These are phyloP conservation scores for Scaptomyza parva DNA, from an alignment of 2,888 invertebrate species.

Conservation along the genomic window DNA sequence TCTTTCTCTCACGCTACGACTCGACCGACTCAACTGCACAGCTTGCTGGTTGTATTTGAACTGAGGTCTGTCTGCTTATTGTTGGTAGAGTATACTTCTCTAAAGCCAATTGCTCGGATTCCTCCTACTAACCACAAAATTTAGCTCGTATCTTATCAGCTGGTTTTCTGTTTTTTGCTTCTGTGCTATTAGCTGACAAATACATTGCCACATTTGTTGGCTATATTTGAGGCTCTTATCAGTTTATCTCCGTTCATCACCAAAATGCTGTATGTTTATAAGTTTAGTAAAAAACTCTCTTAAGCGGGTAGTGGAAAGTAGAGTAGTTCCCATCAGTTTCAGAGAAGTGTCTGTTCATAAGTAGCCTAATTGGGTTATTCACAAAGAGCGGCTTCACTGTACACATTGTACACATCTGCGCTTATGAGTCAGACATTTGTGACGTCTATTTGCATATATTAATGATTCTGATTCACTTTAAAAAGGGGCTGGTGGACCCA, in stretches of 20 bases:
- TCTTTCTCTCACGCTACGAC: not conserved
- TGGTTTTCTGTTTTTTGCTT: slow-evolving; percentile 7
- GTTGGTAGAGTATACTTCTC: not conserved
- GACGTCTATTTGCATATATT: slow-evolving; percentile 13
- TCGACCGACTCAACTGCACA: slow-evolving; percentile 43
- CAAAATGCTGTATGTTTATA: not conserved
- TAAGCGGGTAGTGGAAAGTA: too few species aligned
- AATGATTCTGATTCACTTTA: slow-evolving; percentile 2
- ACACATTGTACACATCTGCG: too few species aligned
- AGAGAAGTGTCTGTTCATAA: too few species aligned
- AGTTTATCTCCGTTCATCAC: slow-evolving; percentile 23
- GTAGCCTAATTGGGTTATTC: too few species aligned
- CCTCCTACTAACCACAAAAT: slow-evolving; percentile 1
- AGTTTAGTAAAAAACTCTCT: too few species aligned
- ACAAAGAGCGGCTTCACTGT: too few species aligned
- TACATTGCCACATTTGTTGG: slow-evolving; percentile 13
- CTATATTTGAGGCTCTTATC: slow-evolving; percentile 33
- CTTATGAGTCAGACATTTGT: slow-evolving; percentile 33
- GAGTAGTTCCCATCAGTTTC: too few species aligned
- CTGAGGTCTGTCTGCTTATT: slow-evolving; percentile 34
- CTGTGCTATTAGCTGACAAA: slow-evolving; percentile 26
- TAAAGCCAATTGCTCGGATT: not conserved
- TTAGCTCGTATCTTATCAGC: slow-evolving; percentile 40
- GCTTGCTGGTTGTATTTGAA: slow-evolving; percentile 41
- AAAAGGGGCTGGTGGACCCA: not conserved